Evolutionary conservation across 1,140 invertebrate species (phyloP).

Genomic region (Condylostylus longicornis): DNA sequence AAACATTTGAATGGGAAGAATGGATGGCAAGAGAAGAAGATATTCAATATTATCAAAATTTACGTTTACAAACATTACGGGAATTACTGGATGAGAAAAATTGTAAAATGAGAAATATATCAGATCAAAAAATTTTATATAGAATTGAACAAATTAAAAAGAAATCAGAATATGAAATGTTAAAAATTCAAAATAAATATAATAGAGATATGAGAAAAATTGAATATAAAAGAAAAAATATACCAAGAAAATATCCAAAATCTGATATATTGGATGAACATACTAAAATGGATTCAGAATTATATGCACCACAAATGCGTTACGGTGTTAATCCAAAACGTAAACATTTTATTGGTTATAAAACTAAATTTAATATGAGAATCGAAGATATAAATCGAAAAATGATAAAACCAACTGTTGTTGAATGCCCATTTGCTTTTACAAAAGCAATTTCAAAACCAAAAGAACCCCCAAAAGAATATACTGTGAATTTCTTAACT

Average conservation of each 20-base stretch:
- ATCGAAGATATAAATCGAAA: slow-evolving; percentile 21
- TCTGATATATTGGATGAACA: slow-evolving; percentile 34
- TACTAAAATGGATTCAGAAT: slow-evolving; percentile 33
- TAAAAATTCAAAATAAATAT: slow-evolving; percentile 27
- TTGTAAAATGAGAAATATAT: slow-evolving; percentile 24
- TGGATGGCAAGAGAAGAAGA: slow-evolving; percentile 33
- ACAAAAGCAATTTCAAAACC: slow-evolving; percentile 24
- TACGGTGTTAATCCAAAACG: slow-evolving; percentile 36
- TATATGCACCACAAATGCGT: slow-evolving; percentile 36
- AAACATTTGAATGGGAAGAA: slow-evolving; percentile 30
- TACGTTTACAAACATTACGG: slow-evolving; percentile 38
- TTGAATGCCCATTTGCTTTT: slow-evolving; percentile 22
- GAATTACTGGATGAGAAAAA: slow-evolving; percentile 30
- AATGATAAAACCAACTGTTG: slow-evolving; percentile 8
- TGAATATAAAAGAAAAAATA: slow-evolving; percentile 6
- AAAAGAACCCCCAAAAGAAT: slow-evolving; percentile 18
- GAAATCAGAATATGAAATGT: slow-evolving; percentile 27
- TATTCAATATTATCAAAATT: slow-evolving; percentile 41
- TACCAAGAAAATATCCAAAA: slow-evolving; percentile 22
- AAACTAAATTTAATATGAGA: slow-evolving; percentile 21
- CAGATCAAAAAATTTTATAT: slow-evolving; percentile 30
- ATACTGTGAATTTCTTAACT: slow-evolving; percentile 24
- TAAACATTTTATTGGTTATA: slow-evolving; percentile 23
- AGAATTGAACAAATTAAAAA: slow-evolving; percentile 25
- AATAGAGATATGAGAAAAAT: slow-evolving; percentile 25